A percentile compares a stretch with the other conserved stretches of the same genome.
Evolutionary conservation across 2,888 invertebrate species (phyloP).

Genomic region (Cecidostiba fungosa): DNA sequence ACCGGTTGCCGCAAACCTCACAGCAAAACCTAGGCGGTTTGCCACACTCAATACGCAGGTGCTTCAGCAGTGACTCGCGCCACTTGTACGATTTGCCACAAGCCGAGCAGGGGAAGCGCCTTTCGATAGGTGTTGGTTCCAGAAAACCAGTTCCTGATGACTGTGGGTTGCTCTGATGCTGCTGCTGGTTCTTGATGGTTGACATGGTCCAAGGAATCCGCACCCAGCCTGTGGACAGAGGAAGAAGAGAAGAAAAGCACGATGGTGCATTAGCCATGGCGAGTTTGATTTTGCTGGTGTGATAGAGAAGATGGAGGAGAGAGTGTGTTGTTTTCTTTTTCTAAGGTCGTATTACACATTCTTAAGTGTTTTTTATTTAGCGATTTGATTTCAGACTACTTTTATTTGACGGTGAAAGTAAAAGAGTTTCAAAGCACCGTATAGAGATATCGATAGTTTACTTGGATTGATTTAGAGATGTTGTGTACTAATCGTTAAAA

Average conservation of each 20-base stretch:
- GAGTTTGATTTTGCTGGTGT: background rate
- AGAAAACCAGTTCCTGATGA: background rate
- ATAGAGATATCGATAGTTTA: background rate
- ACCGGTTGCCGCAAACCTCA: conserved; percentile 76
- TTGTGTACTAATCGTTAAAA: background rate
- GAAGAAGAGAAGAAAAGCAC: conserved; percentile 29
- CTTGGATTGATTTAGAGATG: background rate
- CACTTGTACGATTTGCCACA: conserved; percentile 76
- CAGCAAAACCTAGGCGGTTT: conserved; percentile 76
- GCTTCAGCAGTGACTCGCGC: conserved; percentile 75
- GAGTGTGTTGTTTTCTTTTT: background rate
- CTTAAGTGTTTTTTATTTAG: background rate
- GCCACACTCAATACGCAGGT: conserved; percentile 75
- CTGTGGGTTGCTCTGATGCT: background rate
- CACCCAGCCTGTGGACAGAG: conserved; percentile 52
- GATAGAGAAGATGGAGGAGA: background rate
- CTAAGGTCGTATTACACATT: too few species aligned
- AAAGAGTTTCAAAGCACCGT: background rate
- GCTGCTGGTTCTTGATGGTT: background rate
- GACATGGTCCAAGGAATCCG: conserved; percentile 3
- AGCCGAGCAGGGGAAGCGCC: conserved; percentile 47
- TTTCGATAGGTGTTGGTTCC: background rate
- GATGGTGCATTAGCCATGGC: conserved; percentile 18
- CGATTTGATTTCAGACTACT: background rate
- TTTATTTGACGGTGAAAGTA: background rate